phyloP scores from a whole-genome alignment of 2,888 invertebrate genomes.

The Ischnus inquisitorius region DNA sequence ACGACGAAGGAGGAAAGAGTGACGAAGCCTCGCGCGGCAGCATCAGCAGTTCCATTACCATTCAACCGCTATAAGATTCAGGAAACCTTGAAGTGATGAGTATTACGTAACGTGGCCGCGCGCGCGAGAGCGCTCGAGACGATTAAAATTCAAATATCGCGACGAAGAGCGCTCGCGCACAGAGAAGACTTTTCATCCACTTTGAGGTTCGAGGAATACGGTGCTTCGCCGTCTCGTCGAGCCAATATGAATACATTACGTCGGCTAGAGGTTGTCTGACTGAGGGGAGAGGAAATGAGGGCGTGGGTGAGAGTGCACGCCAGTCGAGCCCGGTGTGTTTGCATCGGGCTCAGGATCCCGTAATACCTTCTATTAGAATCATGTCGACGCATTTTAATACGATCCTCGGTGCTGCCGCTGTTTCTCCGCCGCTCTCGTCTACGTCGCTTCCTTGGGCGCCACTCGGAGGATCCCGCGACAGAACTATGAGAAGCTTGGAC shows the following conservation, averaged over 20 bases:
- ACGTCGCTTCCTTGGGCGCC: not conserved
- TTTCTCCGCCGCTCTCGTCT: not conserved
- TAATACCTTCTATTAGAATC: conserved; percentile 84
- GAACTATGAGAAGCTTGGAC: not conserved
- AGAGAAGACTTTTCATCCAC: conserved; percentile 28
- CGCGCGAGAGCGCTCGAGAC: conserved; percentile 5
- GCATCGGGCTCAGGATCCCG: conserved; percentile 76
- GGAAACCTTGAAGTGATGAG: conserved; percentile 17
- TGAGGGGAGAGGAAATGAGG: conserved; percentile 1
- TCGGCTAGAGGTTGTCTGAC: conserved; percentile 8
- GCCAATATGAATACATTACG: conserved; percentile 82
- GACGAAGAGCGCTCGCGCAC: conserved; percentile 24
- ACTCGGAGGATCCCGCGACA: not conserved
- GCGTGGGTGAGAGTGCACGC: conserved; percentile 29
- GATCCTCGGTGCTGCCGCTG: conserved; percentile 10
- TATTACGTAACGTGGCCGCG: conserved; percentile 48
- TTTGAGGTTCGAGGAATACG: conserved; percentile 42
- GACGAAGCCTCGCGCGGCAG: not conserved
- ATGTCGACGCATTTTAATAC: conserved; percentile 83
- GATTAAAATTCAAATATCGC: conserved; percentile 67
- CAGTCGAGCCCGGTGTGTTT: conserved; percentile 74
- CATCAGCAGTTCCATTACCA: conserved; percentile 10
- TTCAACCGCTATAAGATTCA: conserved; percentile 7
- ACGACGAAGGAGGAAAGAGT: not conserved
- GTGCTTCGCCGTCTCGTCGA: conserved; percentile 61